phyloP scores from a whole-genome alignment of 2,113 vertebrate species.

The Planiliza haematocheilus region DNA sequence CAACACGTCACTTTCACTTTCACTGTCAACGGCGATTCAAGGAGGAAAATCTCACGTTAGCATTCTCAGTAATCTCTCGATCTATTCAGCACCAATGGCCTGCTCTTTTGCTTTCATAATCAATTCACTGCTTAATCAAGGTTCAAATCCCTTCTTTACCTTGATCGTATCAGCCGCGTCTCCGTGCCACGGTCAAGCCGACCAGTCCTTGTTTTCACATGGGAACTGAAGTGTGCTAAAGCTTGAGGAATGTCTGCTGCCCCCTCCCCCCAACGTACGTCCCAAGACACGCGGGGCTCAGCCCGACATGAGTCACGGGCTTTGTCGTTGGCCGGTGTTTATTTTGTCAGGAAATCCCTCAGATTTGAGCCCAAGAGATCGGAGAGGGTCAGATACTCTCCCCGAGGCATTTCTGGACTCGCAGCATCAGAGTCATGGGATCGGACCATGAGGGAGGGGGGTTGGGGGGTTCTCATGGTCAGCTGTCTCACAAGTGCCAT shows the following conservation, averaged over 20 bases:
- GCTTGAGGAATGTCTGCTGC: conserved; percentile 30
- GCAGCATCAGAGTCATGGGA: conserved; percentile 32
- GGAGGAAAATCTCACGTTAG: too few species aligned
- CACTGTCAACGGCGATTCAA: too few species aligned
- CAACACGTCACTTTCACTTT: too few species aligned
- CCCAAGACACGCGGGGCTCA: conserved; percentile 10
- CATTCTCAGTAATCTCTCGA: too few species aligned
- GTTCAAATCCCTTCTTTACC: too few species aligned
- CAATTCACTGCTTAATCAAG: too few species aligned
- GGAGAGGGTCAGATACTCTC: conserved; percentile 2
- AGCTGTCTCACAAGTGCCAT: conserved; percentile 20
- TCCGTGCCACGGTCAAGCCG: not conserved
- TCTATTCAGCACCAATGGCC: too few species aligned
- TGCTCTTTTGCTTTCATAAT: too few species aligned
- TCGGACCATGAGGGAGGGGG: not conserved
- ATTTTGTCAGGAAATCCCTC: conserved; percentile 48
- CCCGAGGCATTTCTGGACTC: not conserved
- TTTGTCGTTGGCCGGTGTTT: conserved; percentile 32
- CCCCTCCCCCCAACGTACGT: not conserved
- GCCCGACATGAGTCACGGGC: conserved; percentile 12
- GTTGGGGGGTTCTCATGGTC: fast-evolving
- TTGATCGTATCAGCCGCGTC: not conserved
- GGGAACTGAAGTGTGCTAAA: conserved; percentile 14
- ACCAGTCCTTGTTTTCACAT: conserved; percentile 22
- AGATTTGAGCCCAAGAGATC: conserved; percentile 30